Base-by-base conservation (phyloP, 2,888 invertebrate species). In the Nomada ruficornis region DNA sequence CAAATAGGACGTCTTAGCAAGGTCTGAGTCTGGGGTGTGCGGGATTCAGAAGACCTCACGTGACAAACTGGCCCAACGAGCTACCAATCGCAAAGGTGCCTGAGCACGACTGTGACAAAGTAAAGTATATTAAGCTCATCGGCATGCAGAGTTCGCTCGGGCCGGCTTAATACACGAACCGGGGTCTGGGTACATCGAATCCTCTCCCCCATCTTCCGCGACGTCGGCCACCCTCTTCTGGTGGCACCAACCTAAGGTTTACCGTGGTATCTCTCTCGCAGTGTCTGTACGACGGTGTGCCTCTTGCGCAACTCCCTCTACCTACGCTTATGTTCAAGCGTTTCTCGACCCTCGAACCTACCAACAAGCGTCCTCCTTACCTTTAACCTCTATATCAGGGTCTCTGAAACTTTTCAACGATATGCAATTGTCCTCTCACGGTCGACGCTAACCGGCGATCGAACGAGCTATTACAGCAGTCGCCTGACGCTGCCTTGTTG, bases 71-170 rank as follows among this genome's bases (percentile, higher is more conserved):
- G 72, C 47, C 71, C 74, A 69, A 71, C 67, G 52, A 80, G 69
- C 74, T 71, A 60, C 57, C 74, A 71, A 79, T 77, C 85, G 78
- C 62, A 75, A 83, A 82, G 85, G 88, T 86, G 85, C 77, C 80
- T 85, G 78, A 79, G 82, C 85, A 80, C 77, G 84, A 85, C 89
- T 88, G 89, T 92, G 92, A 90, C 89, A 91, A 91, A 91, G 91
- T 91, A 91, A 91, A 91, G 91, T 92, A 91, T 91, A 92, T 92
- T 91, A 91, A 92, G 91, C 92, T 92, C 92, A 92, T 92, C 91
- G 91, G 91, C 90, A 91, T 92, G 91, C 92, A 91, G 90, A 89
- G 90, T 90, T 88, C 88, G 90, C 89, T 86, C 87, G 84, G 86
- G 86, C 87, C 88, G 89, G 90, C 90, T 92, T 92, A 91, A 92